These are phyloP conservation scores for Oligia strigilis DNA, from an alignment of 2,888 invertebrate genomes.

Conservation along the genomic window DNA sequence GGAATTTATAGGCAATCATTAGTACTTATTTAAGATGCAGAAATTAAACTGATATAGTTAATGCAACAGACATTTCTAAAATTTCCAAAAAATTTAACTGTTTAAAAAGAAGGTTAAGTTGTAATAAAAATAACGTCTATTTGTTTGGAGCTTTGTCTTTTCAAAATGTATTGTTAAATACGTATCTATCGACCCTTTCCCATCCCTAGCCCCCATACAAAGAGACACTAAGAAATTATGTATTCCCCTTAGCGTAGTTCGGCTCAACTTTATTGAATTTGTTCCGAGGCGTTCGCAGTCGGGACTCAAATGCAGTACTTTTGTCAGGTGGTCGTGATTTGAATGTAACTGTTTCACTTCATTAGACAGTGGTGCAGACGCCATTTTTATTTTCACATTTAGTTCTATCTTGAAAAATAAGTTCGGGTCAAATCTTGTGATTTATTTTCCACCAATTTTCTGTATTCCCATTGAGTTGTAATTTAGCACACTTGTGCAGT, in stretches of 20 bases:
- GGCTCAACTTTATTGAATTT: conserved; percentile 89
- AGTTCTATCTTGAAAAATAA: neutral
- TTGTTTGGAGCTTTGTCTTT: neutral
- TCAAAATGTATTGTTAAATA: neutral
- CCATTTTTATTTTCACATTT: conserved; percentile 18
- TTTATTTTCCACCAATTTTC: neutral
- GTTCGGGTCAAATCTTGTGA: neutral
- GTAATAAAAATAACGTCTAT: neutral
- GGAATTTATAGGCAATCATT: neutral
- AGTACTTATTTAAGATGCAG: neutral
- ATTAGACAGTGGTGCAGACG: conserved; percentile 41
- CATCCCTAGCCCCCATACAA: conserved; percentile 83
- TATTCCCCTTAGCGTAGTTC: conserved; percentile 89
- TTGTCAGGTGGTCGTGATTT: conserved; percentile 86
- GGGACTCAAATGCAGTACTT: conserved; percentile 83
- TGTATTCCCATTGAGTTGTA: neutral
- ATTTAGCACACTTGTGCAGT: neutral
- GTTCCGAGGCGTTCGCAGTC: conserved; percentile 83
- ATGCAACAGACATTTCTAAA: neutral
- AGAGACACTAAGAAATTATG: conserved; percentile 90
- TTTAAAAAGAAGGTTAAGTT: no score
- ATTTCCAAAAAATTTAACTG: neutral
- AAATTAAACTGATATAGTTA: no score
- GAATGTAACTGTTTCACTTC: conserved; percentile 76
- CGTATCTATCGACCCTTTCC: conserved; percentile 48